Evolutionary conservation across 1,140 invertebrate genomes (phyloP).

Genomic region (Eumaeus atala): DNA sequence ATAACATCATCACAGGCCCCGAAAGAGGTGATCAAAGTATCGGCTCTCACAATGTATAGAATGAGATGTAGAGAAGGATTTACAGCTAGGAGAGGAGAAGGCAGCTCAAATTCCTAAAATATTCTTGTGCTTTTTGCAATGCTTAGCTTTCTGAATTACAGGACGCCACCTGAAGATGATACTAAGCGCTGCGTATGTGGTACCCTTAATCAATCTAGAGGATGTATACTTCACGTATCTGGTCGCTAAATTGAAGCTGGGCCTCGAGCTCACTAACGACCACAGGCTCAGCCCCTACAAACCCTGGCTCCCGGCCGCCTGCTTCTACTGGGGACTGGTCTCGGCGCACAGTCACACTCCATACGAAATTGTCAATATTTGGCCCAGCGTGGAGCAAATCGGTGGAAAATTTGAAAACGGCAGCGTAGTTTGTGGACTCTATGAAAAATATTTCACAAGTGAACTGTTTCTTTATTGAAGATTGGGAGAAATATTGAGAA

Average conservation of each 20-base stretch:
- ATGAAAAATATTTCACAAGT: constrained; percentile 25
- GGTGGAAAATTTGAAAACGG: constrained; percentile 17
- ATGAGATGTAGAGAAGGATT: no score
- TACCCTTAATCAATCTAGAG: constrained; percentile 54
- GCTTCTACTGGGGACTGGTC: constrained; percentile 38
- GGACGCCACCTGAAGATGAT: constrained; percentile 40
- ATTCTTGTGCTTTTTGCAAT: no score
- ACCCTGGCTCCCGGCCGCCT: constrained; percentile 32
- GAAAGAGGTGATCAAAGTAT: no score
- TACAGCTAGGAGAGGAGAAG: no score
- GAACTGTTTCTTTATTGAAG: constrained; percentile 37
- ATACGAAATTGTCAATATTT: constrained; percentile 30
- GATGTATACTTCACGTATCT: constrained; percentile 58
- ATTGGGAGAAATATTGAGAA: background rate
- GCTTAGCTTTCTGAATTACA: constrained; percentile 36
- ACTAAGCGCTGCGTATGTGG: constrained; percentile 25
- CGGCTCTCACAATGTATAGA: no score
- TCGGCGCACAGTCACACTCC: constrained; percentile 40
- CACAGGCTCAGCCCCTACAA: constrained; percentile 44
- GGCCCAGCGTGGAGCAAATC: constrained; percentile 31
- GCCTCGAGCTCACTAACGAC: constrained; percentile 40
- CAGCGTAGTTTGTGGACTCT: constrained; percentile 28
- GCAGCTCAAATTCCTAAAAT: no score
- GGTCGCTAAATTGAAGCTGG: constrained; percentile 35
- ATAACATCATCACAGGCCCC: no score